A percentile compares a stretch with the other conserved stretches of the same genome.
These are phyloP conservation scores for Saguinus imperator DNA, from an alignment of 2,113 vertebrate species.

Conservation along the genomic window DNA sequence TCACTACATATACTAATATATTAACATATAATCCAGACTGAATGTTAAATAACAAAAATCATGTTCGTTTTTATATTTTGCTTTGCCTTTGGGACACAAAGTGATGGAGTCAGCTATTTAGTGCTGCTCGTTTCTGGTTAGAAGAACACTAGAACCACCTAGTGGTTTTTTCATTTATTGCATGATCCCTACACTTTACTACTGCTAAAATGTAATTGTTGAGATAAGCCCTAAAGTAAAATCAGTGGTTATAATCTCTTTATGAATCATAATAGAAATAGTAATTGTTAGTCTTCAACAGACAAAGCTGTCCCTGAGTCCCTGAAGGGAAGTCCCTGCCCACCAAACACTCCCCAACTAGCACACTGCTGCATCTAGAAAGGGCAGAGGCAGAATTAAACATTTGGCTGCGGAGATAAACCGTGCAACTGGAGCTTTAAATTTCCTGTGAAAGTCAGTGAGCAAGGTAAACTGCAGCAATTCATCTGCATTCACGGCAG, in stretches of 20 bases:
- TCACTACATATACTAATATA: neutral
- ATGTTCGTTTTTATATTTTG: neutral
- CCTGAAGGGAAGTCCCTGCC: neutral
- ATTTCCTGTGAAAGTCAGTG: neutral
- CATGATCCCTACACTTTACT: constrained; percentile 30
- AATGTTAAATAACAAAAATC: neutral
- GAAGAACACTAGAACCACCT: constrained; percentile 85
- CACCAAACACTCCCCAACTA: neutral
- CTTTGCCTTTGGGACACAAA: neutral
- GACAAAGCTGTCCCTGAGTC: neutral
- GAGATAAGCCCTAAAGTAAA: neutral
- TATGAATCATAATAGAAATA: neutral
- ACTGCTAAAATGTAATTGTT: neutral
- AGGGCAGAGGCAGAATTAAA: neutral
- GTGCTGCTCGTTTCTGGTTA: neutral
- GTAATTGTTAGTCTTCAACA: neutral
- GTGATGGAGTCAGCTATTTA: neutral
- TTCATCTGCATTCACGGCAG: neutral
- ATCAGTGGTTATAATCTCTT: neutral
- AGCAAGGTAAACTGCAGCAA: neutral
- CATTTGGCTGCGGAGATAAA: neutral
- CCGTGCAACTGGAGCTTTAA: neutral
- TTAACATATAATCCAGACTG: neutral
- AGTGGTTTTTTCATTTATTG: constrained; percentile 83
- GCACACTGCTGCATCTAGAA: neutral